These are phyloP conservation scores for Lordiphosa collinella DNA, from an alignment of 1,140 invertebrate genomes.

Conservation along the genomic window DNA sequence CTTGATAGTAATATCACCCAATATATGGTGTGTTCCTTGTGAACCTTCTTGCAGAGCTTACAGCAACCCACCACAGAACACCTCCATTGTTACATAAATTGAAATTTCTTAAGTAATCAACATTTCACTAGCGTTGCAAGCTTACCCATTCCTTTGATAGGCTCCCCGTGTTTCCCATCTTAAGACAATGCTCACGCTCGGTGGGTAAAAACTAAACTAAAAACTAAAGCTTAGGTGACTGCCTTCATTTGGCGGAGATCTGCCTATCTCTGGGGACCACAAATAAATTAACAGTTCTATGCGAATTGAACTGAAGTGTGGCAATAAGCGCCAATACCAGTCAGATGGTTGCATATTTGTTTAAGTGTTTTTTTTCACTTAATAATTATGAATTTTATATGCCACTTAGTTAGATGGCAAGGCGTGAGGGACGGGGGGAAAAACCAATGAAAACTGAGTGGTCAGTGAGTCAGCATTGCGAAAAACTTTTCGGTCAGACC, in stretches of 20 bases:
- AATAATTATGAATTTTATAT: conserved; percentile 24
- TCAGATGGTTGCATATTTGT: not conserved
- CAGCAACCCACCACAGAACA: too few relatives aligned
- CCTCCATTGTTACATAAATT: too few relatives aligned
- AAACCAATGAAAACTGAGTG: not conserved
- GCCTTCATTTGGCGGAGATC: conserved; percentile 23
- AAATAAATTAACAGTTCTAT: conserved; percentile 47
- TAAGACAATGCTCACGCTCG: too few relatives aligned
- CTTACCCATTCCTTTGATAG: too few relatives aligned
- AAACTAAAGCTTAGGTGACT: conserved; percentile 29
- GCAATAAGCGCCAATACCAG: conserved; percentile 34
- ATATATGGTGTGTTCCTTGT: too few relatives aligned
- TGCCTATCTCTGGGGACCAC: conserved; percentile 13
- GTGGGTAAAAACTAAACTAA: conserved; percentile 8
- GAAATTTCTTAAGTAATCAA: too few relatives aligned
- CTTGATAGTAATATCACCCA: too few relatives aligned
- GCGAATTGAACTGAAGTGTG: conserved; percentile 56
- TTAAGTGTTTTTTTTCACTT: not conserved
- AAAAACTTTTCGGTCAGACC: conserved; percentile 27
- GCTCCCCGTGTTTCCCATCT: too few relatives aligned
- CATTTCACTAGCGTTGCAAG: too few relatives aligned
- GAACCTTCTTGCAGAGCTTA: too few relatives aligned
- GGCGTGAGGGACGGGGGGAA: not conserved
- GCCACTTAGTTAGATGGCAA: conserved; percentile 2
- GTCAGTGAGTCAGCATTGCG: conserved; percentile 46